A percentile compares a stretch with the other conserved stretches of the same genome.
phyloP scores from a whole-genome alignment of 92 coral and sea anemone genomes.

The Palythoa grandis region DNA sequence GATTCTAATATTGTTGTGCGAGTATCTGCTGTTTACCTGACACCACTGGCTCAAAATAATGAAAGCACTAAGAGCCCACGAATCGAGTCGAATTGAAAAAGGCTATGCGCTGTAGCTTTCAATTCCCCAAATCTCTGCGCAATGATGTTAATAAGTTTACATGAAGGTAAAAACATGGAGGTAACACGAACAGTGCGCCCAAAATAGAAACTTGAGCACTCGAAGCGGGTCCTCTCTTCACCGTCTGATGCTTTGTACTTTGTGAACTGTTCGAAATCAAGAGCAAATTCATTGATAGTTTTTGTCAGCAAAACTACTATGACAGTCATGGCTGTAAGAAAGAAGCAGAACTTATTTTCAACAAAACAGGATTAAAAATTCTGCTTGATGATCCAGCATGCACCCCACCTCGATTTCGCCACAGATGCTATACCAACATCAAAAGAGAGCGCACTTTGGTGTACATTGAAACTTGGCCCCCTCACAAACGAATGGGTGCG shows the following conservation, averaged over 20 bases:
- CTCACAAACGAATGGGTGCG: conserved; percentile 18
- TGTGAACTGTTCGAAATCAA: not conserved
- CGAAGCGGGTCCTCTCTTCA: not conserved
- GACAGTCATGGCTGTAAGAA: conserved; percentile 1
- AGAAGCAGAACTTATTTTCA: not conserved
- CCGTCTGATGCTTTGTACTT: not conserved
- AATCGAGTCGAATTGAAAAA: not conserved
- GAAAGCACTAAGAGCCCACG: not conserved
- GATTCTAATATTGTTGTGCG: not conserved
- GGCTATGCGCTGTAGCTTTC: conserved; percentile 9
- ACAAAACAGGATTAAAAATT: not conserved
- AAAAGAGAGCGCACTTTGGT: not conserved
- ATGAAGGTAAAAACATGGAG: not conserved
- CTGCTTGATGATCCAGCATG: conserved; percentile 10
- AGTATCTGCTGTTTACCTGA: not conserved
- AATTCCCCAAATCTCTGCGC: not conserved
- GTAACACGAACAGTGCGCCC: not conserved
- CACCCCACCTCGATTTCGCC: conserved; percentile 16
- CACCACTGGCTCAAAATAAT: not conserved
- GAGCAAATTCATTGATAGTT: not conserved
- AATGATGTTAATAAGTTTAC: not conserved
- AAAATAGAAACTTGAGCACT: not conserved
- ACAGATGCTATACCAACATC: conserved; percentile 12
- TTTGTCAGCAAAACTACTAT: not conserved
- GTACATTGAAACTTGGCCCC: not conserved